These are phyloP conservation scores for Pachycephala philippinensis DNA, from an alignment of 2,113 vertebrate species.

Conservation along the genomic window DNA sequence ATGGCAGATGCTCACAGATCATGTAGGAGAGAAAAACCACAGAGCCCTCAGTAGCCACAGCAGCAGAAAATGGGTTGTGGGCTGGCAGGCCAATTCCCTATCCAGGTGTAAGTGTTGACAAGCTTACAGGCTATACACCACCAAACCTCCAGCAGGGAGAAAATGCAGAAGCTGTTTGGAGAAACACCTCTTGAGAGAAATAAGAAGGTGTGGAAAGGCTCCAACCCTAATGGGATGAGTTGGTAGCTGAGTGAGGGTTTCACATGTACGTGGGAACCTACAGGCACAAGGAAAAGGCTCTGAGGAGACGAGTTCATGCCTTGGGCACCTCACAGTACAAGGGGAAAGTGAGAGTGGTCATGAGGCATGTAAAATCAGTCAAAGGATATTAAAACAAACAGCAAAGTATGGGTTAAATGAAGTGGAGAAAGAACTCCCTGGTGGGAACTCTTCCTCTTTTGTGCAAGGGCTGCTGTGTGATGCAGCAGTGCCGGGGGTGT, in stretches of 20 bases:
- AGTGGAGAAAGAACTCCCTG: background rate
- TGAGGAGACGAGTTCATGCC: background rate
- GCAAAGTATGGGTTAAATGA: background rate
- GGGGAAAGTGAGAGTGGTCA: background rate
- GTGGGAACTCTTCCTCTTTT: background rate
- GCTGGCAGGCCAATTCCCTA: background rate
- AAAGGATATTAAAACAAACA: background rate
- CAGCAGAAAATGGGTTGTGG: background rate
- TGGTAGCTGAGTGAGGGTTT: background rate
- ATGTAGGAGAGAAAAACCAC: background rate
- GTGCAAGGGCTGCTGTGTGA: background rate
- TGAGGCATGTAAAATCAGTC: background rate
- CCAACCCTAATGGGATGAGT: background rate
- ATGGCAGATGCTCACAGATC: background rate
- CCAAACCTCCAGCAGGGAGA: background rate
- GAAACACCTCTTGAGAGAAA: background rate
- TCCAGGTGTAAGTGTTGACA: background rate
- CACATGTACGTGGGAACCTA: background rate
- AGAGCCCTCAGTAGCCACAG: background rate
- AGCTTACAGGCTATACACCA: fast-evolving
- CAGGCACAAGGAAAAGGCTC: background rate
- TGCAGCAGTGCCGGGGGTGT: background rate
- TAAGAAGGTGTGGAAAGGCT: background rate
- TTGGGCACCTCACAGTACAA: background rate
- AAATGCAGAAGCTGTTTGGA: background rate